These are phyloP conservation scores for Notiomystis cincta DNA, from an alignment of 2,113 vertebrate species.

Conservation along the genomic window DNA sequence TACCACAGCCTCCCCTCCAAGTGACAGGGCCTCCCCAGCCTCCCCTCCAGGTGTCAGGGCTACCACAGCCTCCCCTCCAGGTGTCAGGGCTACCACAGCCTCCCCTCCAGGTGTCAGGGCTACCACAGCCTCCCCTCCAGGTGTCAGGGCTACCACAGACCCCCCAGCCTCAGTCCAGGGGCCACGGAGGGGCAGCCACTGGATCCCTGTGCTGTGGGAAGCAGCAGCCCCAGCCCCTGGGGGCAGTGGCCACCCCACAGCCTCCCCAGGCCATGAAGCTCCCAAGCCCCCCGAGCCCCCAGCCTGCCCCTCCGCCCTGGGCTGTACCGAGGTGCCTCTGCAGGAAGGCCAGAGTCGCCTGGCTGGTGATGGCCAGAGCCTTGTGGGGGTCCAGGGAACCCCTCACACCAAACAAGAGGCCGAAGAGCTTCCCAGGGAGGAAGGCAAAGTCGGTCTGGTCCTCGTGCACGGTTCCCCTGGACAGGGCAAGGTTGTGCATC, in stretches of 20 bases:
- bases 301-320: not conserved
- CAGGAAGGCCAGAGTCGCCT: conserved; percentile 73
- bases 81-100: too few relatives aligned
- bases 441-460: conserved; percentile 75
- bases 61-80: not conserved
- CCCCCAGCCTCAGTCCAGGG: not conserved
- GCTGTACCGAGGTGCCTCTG: conserved; percentile 74
- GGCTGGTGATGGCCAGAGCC: conserved; percentile 59
- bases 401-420: conserved; percentile 12
- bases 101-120: too few relatives aligned
- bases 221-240: not conserved
- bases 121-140: not conserved
- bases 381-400: conserved; percentile 66
- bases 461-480: conserved; percentile 71
- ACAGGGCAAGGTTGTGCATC: not conserved
- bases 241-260: accelerated
- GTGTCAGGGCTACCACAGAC: too few relatives aligned
- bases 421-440: conserved; percentile 30
- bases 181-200: not conserved
- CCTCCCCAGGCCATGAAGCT: not conserved
- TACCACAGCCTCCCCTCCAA: too few relatives aligned
- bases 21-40: too few relatives aligned
- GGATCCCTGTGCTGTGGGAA: not conserved
- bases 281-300: accelerated
- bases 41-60: not conserved